Evolutionary conservation across 1,140 invertebrate species (phyloP), one percentile per base, ranked within the genome.

Genomic region (Drosophila albomicans): DNA sequence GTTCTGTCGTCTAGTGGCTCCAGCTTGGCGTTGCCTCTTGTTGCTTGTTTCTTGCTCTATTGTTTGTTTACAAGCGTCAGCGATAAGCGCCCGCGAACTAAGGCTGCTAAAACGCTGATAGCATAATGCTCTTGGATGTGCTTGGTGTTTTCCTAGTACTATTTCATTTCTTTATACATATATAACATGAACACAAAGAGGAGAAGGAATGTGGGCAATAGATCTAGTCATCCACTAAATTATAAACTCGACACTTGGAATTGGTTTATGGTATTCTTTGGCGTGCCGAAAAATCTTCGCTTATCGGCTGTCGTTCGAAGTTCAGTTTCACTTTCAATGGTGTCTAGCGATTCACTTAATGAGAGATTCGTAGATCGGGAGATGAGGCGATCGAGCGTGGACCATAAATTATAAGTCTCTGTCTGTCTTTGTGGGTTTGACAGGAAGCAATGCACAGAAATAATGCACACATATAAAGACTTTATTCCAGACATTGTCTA

Each of bases 261-360:
- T 75, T 52, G 41, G 8, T 32, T 45, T 20, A 35, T 54, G 49
- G 20, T 45, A 13, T 45, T 28, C 15, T 45, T 25, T 54, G 30
- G 28, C 54, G 16, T 54, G 20, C 63, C 63, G 5, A 65, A 65
- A 65, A 5, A 49, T 16, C 61, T 25, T 52, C 5, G n/a, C 41
- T 75, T 70, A 75, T 75, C 72, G 48, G 32, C n/a, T 38, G 10
- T 7, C 32, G 66, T 70, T 48, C 66, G 66, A 70, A 68, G 66
- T 70, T 69, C 72, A 62, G 0, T 66, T 46, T 41, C 7, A 38
- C 1, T 38, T 38, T 38, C 35, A 69, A 56, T 70, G 35, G 58
- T 64, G 66, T 70, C 72, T 75, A 69, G 72, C 32, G 25, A 70
- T 64, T 75, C 72, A 75, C 58, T 69, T 63, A 63, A 69, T n/a